Evolutionary conservation across 2,797 vertebrate genomes (phyloP), one percentile per base, ranked within the genome.

Genomic region (Hafferia zeledoni): DNA sequence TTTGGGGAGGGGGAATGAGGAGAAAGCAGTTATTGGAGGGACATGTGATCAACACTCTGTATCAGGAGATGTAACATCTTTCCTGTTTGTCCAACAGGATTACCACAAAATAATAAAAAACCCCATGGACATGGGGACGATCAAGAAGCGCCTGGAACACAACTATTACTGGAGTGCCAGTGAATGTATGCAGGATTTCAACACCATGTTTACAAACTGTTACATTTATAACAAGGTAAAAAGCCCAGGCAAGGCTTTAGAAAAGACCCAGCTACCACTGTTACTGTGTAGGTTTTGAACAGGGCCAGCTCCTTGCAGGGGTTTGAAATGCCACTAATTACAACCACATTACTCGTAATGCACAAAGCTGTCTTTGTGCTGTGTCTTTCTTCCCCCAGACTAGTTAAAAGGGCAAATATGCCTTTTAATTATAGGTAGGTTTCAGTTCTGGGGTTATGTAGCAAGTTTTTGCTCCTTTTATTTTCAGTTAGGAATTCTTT

Each of bases 201-300:
- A 99, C 98, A 99, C 99, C 94, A 99, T 99, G 99, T 99, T 99
- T 97, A 99, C 99, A 94, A 99, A 99, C 89, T 99, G 99, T 96
- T 99, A 99, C 96, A 99, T 99, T 80, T 99, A 99, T 69, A 99
- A 99, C 97, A 99, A 99, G 99, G 99, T 99, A 97, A 97, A 96
- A 16, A 33, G 6, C 25, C 17, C 37, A 57, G 39, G 50, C 12
- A 39, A 60, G 35, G 22, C 4, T 71, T 49, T 49, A 17, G 79
- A 11, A 83, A 75, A 64, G 33, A 35, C 60, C n/a, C 87, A 50
- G 33, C 44, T 70, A 15, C 8, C 13, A 4, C 49, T 55, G 15
- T 47, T 67, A 18, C 5, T 37, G 64, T 37, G 70, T 37, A 49
- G 60, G 70, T 80, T 93, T 89, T 81, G 69, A 60, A 10, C 61